Evolutionary conservation across 2,113 vertebrate species (phyloP).

Genomic region (Cryptotis parvus): DNA sequence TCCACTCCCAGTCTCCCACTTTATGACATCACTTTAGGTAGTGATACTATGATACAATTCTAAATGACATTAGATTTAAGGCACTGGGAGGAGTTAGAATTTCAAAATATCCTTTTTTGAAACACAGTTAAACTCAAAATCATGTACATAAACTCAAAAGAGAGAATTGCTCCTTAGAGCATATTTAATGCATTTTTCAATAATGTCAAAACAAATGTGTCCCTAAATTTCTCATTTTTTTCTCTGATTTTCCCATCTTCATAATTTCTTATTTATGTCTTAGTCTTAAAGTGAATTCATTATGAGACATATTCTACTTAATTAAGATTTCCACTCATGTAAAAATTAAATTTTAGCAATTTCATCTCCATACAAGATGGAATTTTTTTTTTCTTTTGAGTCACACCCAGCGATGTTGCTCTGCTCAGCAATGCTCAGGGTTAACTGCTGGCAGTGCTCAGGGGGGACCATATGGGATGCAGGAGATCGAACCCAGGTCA

Average conservation of each 20-base stretch:
- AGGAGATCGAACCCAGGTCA: no score
- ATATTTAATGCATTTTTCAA: constrained; percentile 37
- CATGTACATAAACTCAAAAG: constrained; percentile 6
- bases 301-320: not conserved
- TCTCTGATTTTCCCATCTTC: constrained; percentile 14
- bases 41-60: not conserved
- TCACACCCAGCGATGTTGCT: no score
- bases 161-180: not conserved
- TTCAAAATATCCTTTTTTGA: constrained; percentile 38
- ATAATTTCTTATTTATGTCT: not conserved
- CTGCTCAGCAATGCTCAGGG: no score
- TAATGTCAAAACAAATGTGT: not conserved
- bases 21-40: not conserved
- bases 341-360: constrained; percentile 29
- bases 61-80: constrained; percentile 9
- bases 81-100: not conserved
- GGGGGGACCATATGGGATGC: no score
- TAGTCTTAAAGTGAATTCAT: constrained; percentile 7
- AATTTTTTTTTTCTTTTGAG: no score
- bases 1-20: no score
- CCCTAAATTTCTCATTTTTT: not conserved
- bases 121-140: not conserved
- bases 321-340: constrained; percentile 40
- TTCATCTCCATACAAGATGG: constrained; percentile 15
- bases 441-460: no score